Evolutionary conservation across 2,888 invertebrate species (phyloP), one percentile per base, ranked within the genome.

Genomic region (Eupithecia exiguata): DNA sequence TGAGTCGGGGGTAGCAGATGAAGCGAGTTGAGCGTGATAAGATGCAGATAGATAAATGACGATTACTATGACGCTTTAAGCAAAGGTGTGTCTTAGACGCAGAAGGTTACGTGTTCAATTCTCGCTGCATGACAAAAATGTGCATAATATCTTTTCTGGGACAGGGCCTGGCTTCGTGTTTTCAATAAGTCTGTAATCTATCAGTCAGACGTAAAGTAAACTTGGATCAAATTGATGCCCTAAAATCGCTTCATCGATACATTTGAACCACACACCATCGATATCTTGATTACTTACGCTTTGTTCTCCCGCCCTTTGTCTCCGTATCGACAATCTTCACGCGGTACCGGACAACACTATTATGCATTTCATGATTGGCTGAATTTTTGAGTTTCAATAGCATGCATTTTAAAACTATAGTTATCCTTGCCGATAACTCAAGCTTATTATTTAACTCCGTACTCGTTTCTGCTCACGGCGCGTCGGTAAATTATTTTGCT

Each of bases 291-390:
- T 85, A 87, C 82, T 76, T 67, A 76, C 80, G 86, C 90, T 91
- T 89, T 89, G 91, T 90, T 83, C 82, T 81, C 81, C 88, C 89
- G 89, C 86, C 90, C 89, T 90, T 91, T 91, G 92, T 92, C 91
- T 88, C 85, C 89, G 79, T 79, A 88, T 89, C 87, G 85, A 82
- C 74, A 80, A 82, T 86, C 69, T 84, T 88, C 84, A 85, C 88
- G 89, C 88, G 73, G 83, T 82, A 83, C 79, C 84, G 86, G 79
- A 88, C 89, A 86, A 80, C 89, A 87, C 87, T 89, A 88, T 88
- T 86, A 87, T 72, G 58, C 68, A 78, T 79, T 80, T 82, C 80
- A 80, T 81, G 84, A 80, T 79, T 83, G 83, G 85, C 78, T 82
- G 82, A 74, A 79, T 86, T 83, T 81, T 78, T 80, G 36, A n/a